Conservation (phyloP, 2,113 vertebrate genomes). For the Salminus brasiliensis region DNA sequence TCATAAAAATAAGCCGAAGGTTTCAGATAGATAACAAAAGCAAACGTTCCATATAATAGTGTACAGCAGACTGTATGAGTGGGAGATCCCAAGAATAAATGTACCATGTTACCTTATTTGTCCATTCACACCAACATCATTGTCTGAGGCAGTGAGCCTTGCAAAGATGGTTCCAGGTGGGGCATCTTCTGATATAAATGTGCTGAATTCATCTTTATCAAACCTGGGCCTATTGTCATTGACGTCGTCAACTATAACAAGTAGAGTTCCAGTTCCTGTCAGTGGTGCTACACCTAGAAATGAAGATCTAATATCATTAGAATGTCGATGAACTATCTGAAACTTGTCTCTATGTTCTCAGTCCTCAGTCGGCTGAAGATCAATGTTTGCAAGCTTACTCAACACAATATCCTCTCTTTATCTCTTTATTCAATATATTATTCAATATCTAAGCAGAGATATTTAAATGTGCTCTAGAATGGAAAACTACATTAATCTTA, state of each 20-base stretch:
- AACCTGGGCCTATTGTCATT: slow-evolving; percentile 77
- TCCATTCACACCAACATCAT: slow-evolving; percentile 68
- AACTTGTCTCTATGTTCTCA: not conserved
- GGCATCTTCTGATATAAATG: slow-evolving; percentile 71
- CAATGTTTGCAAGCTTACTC: not conserved
- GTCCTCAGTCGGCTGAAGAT: no score
- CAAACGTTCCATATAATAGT: not conserved
- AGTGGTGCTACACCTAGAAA: slow-evolving; percentile 68
- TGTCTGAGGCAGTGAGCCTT: slow-evolving; percentile 69
- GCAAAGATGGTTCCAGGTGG: slow-evolving; percentile 67
- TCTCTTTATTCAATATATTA: no score
- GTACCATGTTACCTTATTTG: slow-evolving; percentile 66
- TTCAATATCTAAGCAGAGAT: no score
- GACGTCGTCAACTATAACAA: slow-evolving; percentile 73
- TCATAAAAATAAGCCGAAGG: not conserved
- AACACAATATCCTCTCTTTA: not conserved
- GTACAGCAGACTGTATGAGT: no score
- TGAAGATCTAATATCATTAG: slow-evolving; percentile 26
- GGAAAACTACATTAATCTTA: no score
- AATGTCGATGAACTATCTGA: not conserved
- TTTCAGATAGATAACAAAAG: not conserved
- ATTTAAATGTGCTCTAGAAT: no score
- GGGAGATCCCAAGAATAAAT: no score
- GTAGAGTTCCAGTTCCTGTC: slow-evolving; percentile 71
- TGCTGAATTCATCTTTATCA: slow-evolving; percentile 60